Percentiles rank a stretch among this genome's conserved stretches.
Conservation (phyloP, 2,888 invertebrate species). For the Tupiocoris notatus region DNA sequence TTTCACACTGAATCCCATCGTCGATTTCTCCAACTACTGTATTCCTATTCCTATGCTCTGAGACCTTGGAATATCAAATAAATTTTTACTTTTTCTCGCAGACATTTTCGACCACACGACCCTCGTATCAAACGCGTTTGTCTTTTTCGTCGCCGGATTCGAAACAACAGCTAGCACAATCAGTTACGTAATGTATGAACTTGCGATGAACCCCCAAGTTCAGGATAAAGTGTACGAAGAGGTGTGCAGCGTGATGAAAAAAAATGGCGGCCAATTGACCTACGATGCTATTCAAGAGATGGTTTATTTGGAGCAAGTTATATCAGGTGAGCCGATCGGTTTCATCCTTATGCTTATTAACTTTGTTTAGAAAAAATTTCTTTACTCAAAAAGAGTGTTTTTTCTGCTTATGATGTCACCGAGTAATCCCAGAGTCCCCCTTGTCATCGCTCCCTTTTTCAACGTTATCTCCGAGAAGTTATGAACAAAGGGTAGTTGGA, state of each 20-base stretch:
- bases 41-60: too few species aligned
- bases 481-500: not conserved
- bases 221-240: conserved; percentile 58
- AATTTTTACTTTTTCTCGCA: too few species aligned
- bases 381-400: too few species aligned
- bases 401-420: too few species aligned
- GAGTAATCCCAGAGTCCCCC: not conserved
- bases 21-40: too few species aligned
- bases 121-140: conserved; percentile 57
- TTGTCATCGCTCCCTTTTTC: not conserved
- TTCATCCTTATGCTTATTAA: too few species aligned
- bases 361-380: too few species aligned
- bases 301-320: conserved; percentile 60
- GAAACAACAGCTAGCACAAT: conserved; percentile 65
- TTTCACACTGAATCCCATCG: too few species aligned
- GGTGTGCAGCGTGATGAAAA: conserved; percentile 53
- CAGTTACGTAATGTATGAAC: conserved; percentile 59
- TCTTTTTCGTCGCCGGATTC: conserved; percentile 64
- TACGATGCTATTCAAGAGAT: conserved; percentile 61
- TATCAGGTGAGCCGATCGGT: conserved; percentile 55
- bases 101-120: conserved; percentile 48
- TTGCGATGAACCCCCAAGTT: conserved; percentile 58
- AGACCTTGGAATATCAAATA: too few species aligned
- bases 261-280: conserved; percentile 54
- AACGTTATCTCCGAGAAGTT: not conserved